phyloP scores from a whole-genome alignment of 35 echinoderm and acorn worm species.

The Strongylocentrotus purpuratus region DNA sequence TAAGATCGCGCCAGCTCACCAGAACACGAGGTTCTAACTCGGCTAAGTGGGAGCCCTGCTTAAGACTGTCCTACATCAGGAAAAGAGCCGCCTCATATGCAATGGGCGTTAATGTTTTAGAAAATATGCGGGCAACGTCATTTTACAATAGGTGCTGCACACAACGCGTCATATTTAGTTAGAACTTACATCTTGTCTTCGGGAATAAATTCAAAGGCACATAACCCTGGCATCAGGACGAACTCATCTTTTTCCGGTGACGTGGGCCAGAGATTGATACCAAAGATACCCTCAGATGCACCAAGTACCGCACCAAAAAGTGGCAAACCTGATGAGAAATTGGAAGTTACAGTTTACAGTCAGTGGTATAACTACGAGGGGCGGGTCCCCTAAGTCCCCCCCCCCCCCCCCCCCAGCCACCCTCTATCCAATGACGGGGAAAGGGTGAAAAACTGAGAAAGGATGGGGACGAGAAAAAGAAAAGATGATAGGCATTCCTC shows the following conservation, averaged over 20 bases:
- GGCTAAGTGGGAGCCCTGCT: too few relatives aligned
- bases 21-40: too few relatives aligned
- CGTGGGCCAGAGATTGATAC: conserved; percentile 55
- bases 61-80: background rate
- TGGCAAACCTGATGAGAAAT: conserved; percentile 44
- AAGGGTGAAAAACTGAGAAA: too few relatives aligned
- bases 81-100: background rate
- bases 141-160: too few relatives aligned
- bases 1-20: too few relatives aligned
- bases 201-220: conserved; percentile 66
- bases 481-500: too few relatives aligned
- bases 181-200: conserved; percentile 60
- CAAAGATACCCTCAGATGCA: conserved; percentile 65
- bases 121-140: too few relatives aligned
- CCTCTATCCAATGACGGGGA: too few relatives aligned
- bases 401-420: too few relatives aligned
- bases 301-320: conserved; percentile 46
- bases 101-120: background rate
- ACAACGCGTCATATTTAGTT: too few relatives aligned
- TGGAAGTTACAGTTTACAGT: background rate
- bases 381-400: too few relatives aligned
- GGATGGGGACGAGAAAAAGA: too few relatives aligned
- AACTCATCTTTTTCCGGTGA: conserved; percentile 56
- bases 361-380: background rate
- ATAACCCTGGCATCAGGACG: conserved; percentile 27